phyloP scores from a whole-genome alignment of 2,113 vertebrate species.

The Microcebus jonahi region DNA sequence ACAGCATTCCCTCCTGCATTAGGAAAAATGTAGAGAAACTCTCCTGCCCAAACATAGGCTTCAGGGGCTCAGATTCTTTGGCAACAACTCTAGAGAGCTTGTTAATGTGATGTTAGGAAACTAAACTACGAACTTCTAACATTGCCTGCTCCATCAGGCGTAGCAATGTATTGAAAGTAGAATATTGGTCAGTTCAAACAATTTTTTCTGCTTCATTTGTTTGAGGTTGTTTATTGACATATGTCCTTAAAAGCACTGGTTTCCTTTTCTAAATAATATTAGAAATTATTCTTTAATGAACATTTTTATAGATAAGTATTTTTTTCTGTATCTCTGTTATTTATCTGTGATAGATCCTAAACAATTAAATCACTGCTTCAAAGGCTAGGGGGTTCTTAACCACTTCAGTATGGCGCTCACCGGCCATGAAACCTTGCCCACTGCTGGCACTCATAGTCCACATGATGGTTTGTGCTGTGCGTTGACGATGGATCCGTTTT shows the following conservation, averaged over 20 bases:
- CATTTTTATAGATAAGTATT: neutral
- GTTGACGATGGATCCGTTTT: too few species aligned
- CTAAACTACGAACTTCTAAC: neutral
- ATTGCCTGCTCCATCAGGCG: neutral
- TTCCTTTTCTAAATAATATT: neutral
- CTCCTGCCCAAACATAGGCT: neutral
- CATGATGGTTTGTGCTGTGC: too few species aligned
- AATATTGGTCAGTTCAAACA: neutral
- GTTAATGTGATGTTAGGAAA: conserved; percentile 18
- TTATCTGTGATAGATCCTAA: neutral
- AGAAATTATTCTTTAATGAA: neutral
- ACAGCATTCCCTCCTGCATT: neutral
- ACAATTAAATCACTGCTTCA: neutral
- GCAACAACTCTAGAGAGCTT: neutral
- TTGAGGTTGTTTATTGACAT: conserved; percentile 16
- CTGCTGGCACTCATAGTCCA: too few species aligned
- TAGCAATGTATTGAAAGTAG: neutral
- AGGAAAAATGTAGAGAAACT: conserved; percentile 15
- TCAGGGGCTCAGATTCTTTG: conserved; percentile 1
- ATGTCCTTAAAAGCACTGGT: neutral
- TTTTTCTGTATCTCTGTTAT: neutral
- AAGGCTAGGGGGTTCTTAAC: neutral
- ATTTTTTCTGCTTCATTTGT: conserved; percentile 8
- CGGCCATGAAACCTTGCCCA: too few species aligned
- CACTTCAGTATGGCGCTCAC: too few species aligned